Evolutionary conservation across 2,113 vertebrate genomes (phyloP).

Genomic region (Sylvia atricapilla): DNA sequence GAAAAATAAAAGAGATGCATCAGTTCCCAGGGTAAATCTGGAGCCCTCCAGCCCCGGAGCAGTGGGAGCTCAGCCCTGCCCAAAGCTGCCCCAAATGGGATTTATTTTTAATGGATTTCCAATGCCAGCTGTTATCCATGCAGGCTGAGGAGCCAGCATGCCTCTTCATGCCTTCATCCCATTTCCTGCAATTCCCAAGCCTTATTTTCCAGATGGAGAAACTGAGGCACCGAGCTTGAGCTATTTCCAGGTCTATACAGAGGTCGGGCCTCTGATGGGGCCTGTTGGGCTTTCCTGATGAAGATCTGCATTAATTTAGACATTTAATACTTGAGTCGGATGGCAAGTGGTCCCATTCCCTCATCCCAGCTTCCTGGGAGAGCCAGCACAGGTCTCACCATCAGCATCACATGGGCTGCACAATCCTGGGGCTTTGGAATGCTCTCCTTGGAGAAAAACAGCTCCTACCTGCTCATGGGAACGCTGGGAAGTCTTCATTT

Average conservation of each 20-base stretch:
- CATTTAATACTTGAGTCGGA: neutral
- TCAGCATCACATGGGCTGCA: neutral
- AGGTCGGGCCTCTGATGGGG: neutral
- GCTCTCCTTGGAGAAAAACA: neutral
- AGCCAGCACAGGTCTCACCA: neutral
- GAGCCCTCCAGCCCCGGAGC: neutral
- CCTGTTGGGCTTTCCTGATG: neutral
- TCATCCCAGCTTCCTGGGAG: neutral
- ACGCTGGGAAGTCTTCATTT: neutral
- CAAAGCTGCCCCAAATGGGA: neutral
- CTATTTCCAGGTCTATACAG: neutral
- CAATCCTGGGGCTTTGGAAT: fast-evolving
- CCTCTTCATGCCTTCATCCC: neutral
- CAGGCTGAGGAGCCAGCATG: neutral
- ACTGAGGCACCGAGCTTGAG: fast-evolving
- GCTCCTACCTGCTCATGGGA: neutral
- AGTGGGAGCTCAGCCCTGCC: neutral
- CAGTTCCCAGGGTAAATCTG: neutral
- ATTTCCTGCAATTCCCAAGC: neutral
- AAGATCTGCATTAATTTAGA: neutral
- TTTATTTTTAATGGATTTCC: neutral
- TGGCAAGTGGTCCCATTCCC: neutral
- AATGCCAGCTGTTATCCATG: neutral
- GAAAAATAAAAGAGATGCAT: neutral
- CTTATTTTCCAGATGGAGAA: neutral